Conservation (phyloP, 2,113 vertebrate genomes). For the Anoura caudifer region DNA sequence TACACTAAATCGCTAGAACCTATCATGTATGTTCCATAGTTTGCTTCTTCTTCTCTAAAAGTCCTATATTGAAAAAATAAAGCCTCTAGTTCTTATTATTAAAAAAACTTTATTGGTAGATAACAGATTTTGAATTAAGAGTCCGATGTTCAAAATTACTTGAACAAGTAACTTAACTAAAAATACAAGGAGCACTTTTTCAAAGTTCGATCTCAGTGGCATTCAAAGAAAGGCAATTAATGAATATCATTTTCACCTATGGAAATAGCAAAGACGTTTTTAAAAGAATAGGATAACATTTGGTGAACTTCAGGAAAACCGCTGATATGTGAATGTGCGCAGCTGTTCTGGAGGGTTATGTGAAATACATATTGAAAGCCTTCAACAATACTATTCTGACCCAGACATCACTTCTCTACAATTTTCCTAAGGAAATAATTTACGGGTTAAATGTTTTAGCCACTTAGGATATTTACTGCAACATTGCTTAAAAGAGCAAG, state of each 20-base stretch:
- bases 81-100: background rate
- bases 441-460: constrained; percentile 26
- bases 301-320: background rate
- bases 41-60: background rate
- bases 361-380: background rate
- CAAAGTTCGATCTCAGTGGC: background rate
- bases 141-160: background rate
- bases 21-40: background rate
- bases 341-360: background rate
- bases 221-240: constrained; percentile 40
- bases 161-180: background rate
- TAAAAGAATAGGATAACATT: constrained; percentile 1
- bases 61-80: constrained; percentile 21
- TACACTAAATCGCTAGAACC: background rate
- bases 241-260: background rate
- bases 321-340: background rate
- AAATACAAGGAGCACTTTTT: background rate
- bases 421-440: constrained; percentile 21
- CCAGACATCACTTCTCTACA: background rate
- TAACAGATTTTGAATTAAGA: constrained; percentile 8
- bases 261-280: background rate
- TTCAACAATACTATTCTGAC: background rate
- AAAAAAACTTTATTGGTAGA: background rate
- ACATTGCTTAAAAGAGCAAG: background rate
- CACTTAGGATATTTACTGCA: constrained; percentile 21